Base-by-base conservation (phyloP, 2,113 vertebrate genomes). In the Bagarius yarrelli region DNA sequence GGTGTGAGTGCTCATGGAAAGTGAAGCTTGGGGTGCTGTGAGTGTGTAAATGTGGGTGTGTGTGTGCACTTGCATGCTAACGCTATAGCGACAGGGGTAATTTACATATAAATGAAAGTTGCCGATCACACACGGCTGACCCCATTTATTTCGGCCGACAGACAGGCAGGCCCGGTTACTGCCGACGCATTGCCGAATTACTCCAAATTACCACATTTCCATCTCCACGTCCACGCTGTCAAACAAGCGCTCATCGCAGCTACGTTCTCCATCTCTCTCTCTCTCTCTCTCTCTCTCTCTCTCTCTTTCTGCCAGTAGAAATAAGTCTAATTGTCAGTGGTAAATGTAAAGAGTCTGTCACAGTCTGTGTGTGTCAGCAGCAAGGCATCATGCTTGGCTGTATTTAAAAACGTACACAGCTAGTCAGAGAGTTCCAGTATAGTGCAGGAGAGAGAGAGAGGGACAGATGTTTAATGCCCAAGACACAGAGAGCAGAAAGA, bases 31-130 rank as follows among this genome's bases (percentile, higher is more conserved):
- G 70, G 50, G 32, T 64, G 77, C 44, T 69, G 81, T 55, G 72
- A 82, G 63, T 53, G 52, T 83, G 66, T 70, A 5, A 50, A 59
- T 63, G 55, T 44, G 34, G 27, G 30, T 75, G 63, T 76, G 63
- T 76, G 60, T 77, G 86, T 67, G 67, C 13, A 74, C 73, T 69
- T 74, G 63, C 87, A 86, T 86, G 88, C 89, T 84, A 89, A 87
- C 85, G 90, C 91, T 88, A 91, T 88, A 82, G 88, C 88, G 86
- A 88, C 89, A 84, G 85, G 88, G 91, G 92, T 92, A 91, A 94
- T 94, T 94, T 94, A 93, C 93, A 94, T 94, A 93, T 93, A 94
- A 94, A 93, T 94, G 93, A 94, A 94, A 93, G 93, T 94, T 94
- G 93, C 93, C 92, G 92, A 93, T 94, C 93, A 93, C 90, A 93